These are phyloP conservation scores for Arctopsyche grandis DNA, from an alignment of 1,140 invertebrate species.

Conservation along the genomic window DNA sequence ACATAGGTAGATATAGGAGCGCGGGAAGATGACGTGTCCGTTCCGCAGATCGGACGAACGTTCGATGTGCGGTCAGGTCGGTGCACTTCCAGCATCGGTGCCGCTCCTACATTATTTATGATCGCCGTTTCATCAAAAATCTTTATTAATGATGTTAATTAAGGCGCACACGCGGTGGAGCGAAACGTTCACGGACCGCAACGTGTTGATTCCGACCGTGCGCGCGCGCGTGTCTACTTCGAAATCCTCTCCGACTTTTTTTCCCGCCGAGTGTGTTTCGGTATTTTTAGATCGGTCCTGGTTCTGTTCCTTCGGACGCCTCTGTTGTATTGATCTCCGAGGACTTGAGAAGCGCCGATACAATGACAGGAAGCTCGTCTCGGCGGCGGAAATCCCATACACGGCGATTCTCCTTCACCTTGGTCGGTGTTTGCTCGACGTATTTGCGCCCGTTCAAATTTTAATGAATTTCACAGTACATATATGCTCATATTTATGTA, in stretches of 20 bases:
- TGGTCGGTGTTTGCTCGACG: no score
- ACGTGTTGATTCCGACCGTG: neutral
- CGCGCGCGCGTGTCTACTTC: neutral
- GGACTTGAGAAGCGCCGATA: neutral
- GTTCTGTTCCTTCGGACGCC: neutral
- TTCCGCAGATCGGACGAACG: no score
- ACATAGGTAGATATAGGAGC: no score
- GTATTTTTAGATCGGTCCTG: no score
- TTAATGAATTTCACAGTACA: no score
- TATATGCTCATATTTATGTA: no score
- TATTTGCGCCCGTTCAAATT: no score
- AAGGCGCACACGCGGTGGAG: constrained; percentile 18
- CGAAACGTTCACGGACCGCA: constrained; percentile 10
- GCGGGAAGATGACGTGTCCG: no score
- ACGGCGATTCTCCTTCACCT: neutral
- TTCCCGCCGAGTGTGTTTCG: no score
- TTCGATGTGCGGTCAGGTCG: neutral
- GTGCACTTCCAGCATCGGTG: neutral
- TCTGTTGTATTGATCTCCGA: no score
- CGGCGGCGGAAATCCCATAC: constrained; percentile 3
- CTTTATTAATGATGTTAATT: constrained; percentile 30
- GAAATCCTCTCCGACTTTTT: no score
- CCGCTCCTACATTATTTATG: neutral
- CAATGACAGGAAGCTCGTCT: constrained; percentile 14
- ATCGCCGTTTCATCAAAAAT: constrained; percentile 27